These are phyloP conservation scores for Dipodomys spectabilis DNA, from an alignment of 2,113 vertebrate genomes.

Conservation along the genomic window DNA sequence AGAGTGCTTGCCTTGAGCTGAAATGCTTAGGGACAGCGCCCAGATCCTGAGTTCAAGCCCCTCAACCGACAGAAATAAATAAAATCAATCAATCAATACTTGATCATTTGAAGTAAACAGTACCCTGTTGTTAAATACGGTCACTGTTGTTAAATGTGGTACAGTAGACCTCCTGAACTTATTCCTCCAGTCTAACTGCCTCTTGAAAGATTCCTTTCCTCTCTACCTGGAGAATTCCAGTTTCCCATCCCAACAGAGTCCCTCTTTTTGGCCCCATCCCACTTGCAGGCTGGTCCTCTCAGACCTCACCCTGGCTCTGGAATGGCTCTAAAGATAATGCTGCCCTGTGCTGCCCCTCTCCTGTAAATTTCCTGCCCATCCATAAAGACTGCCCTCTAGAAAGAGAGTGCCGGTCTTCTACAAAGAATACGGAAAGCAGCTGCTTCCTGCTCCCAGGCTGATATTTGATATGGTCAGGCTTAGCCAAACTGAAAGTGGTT, in stretches of 20 bases:
- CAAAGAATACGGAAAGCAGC: not conserved
- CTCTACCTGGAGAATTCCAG: not conserved
- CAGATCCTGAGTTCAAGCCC: no score
- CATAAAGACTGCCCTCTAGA: not conserved
- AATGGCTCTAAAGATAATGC: not conserved
- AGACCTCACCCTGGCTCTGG: not conserved
- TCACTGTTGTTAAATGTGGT: not conserved
- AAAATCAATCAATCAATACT: no score
- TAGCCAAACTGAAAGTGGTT: not conserved
- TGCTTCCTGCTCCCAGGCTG: not conserved
- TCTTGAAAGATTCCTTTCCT: not conserved
- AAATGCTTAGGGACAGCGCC: no score
- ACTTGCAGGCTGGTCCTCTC: not conserved
- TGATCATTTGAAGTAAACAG: not conserved
- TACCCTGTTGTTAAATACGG: not conserved
- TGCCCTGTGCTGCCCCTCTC: not conserved
- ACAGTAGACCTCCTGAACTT: no score
- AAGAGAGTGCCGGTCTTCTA: not conserved
- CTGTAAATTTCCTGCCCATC: not conserved
- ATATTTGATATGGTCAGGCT: not conserved
- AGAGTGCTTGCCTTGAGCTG: no score
- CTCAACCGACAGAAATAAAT: no score
- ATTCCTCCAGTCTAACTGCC: not conserved
- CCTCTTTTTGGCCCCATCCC: not conserved
- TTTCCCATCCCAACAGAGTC: not conserved